A percentile compares a stretch with the other conserved stretches of the same genome.
phyloP scores from a whole-genome alignment of 2,888 invertebrate genomes.

The Drosophila ustulata region DNA sequence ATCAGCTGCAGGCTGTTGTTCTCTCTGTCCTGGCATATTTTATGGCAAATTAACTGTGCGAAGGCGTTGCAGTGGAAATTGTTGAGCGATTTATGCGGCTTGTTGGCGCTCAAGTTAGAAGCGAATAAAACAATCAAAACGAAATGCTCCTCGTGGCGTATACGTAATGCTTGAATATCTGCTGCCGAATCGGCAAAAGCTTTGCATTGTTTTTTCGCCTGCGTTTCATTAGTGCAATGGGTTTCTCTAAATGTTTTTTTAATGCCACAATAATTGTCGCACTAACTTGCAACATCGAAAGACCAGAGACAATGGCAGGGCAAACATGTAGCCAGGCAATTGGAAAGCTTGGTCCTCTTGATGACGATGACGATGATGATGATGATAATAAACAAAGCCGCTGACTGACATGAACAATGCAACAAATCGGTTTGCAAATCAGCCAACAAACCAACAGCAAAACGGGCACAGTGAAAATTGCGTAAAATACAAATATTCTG shows the following conservation, averaged over 20 bases:
- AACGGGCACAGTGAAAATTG: conserved; percentile 70
- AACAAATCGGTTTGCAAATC: conserved; percentile 78
- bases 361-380: conserved; percentile 1
- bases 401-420: conserved; percentile 77
- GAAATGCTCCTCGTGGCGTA: conserved; percentile 26
- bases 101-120: conserved; percentile 20
- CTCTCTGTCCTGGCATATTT: conserved; percentile 61
- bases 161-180: conserved; percentile 24
- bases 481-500: conserved; percentile 81
- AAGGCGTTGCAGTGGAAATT: conserved; percentile 70
- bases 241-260: conserved; percentile 41
- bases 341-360: conserved; percentile 35
- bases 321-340: conserved; percentile 48
- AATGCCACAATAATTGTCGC: conserved; percentile 78
- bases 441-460: conserved; percentile 39
- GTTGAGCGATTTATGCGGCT: conserved; percentile 38
- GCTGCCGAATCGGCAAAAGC: conserved; percentile 14
- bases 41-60: conserved; percentile 70
- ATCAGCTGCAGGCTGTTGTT: conserved; percentile 46
- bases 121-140: conserved; percentile 13
- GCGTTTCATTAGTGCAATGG: conserved; percentile 61
- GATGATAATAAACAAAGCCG: conserved; percentile 72
- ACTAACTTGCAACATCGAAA: conserved; percentile 55
- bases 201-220: conserved; percentile 23
- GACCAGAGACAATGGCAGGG: conserved; percentile 56